Percentiles rank a stretch among this genome's conserved stretches.
Conservation (phyloP, 2,888 invertebrate species). For the Melipona beecheii region DNA sequence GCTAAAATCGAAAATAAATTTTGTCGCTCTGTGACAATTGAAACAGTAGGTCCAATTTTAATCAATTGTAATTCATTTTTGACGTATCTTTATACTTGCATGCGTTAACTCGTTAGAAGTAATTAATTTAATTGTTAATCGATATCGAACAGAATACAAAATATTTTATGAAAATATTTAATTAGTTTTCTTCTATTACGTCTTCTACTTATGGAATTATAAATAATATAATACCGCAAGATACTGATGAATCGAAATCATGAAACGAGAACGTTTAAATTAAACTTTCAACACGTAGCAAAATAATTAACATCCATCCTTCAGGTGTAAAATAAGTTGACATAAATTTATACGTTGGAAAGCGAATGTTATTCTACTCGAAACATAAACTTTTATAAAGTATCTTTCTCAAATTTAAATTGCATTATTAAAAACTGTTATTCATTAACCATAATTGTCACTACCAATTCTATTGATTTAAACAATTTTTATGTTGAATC, state of each 20-base stretch:
- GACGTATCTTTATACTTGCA: constrained; percentile 1
- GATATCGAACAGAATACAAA: neutral
- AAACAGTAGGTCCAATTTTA: neutral
- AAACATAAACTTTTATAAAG: neutral
- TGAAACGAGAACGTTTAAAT: neutral
- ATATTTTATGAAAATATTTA: neutral
- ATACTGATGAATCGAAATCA: neutral
- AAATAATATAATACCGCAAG: neutral
- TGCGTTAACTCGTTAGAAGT: neutral
- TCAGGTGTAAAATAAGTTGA: neutral
- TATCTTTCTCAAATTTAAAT: constrained; percentile 6
- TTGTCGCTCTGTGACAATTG: neutral
- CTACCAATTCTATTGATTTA: constrained; percentile 24
- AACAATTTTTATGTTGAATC: constrained; percentile 31
- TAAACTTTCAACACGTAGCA: neutral
- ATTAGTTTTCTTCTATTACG: neutral
- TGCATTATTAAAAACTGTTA: neutral
- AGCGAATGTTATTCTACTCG: neutral
- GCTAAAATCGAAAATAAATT: neutral
- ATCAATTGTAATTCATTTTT: neutral
- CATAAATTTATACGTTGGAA: neutral
- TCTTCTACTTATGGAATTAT: neutral
- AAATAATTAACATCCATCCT: neutral
- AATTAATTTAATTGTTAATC: neutral
- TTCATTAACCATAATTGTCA: neutral